Conservation (phyloP, 2,888 invertebrate species). For the Platycnemis pennipes region DNA sequence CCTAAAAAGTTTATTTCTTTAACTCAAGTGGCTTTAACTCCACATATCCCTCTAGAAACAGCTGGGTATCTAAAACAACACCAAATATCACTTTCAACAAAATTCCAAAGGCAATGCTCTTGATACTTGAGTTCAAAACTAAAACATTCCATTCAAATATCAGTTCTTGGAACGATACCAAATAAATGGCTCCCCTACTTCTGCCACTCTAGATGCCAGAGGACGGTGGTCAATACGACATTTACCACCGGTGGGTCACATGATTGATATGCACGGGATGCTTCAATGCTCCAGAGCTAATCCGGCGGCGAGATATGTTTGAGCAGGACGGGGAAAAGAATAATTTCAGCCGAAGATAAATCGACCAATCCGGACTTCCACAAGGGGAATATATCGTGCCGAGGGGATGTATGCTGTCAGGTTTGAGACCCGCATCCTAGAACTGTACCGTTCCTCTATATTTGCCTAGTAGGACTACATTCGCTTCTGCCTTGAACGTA, state of each 20-base stretch:
- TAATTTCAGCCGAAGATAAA: neutral
- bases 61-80: too few relatives aligned
- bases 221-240: neutral
- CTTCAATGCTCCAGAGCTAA: neutral
- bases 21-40: too few relatives aligned
- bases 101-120: too few relatives aligned
- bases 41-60: too few relatives aligned
- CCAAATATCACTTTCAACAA: too few relatives aligned
- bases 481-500: neutral
- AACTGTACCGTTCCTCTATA: neutral
- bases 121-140: too few relatives aligned
- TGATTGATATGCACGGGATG: neutral
- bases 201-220: neutral
- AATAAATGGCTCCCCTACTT: neutral
- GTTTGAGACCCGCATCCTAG: neutral
- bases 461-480: neutral
- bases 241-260: neutral
- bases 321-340: neutral
- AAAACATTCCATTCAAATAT: neutral
- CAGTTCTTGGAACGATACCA: neutral
- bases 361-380: neutral
- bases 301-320: neutral
- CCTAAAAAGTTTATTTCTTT: too few relatives aligned
- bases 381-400: neutral
- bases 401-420: neutral